Evolutionary conservation across 2,888 invertebrate genomes (phyloP).

Genomic region (Notodonta dromedarius): DNA sequence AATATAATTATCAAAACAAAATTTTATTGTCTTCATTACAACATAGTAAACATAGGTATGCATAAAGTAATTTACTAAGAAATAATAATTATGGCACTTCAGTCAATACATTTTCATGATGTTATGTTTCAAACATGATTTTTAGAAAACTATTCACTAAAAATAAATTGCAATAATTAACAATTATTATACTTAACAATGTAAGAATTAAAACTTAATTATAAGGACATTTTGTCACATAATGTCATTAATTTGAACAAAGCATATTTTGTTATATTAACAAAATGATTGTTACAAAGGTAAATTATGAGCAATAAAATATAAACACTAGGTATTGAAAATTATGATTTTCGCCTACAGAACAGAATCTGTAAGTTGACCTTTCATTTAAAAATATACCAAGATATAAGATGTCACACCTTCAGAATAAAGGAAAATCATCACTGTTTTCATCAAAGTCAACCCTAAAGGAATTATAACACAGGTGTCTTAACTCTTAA

Average conservation of each 20-base stretch:
- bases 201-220: background rate
- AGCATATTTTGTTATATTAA: conserved; percentile 2
- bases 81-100: conserved; percentile 1
- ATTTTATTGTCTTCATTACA: background rate
- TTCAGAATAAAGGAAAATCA: background rate
- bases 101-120: background rate
- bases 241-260: background rate
- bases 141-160: background rate
- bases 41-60: background rate
- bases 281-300: background rate
- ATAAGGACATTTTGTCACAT: background rate
- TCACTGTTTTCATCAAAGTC: background rate
- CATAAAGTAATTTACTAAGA: background rate
- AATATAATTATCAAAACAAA: background rate
- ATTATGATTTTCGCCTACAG: no score
- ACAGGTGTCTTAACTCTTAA: no score
- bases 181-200: background rate
- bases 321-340: background rate
- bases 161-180: background rate
- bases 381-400: no score
- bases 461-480: no score
- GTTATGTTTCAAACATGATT: background rate
- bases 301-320: background rate
- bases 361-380: no score
- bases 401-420: no score